Base-by-base conservation (phyloP, 1,140 invertebrate genomes). In the Drosophila murphyi region DNA sequence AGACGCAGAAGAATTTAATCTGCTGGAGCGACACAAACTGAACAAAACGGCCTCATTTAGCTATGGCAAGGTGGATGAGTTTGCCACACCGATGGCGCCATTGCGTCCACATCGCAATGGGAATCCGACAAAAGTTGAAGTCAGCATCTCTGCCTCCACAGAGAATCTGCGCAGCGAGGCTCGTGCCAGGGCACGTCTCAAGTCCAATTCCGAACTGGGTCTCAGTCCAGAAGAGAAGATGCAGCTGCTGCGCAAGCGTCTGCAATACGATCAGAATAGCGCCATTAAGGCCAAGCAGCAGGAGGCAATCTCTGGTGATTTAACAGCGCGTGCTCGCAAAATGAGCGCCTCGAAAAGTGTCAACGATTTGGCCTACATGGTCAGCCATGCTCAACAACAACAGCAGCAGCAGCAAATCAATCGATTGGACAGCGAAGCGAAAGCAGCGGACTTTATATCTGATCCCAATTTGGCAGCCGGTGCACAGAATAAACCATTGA, bases 171-270 rank as follows among this genome's bases (percentile, higher is more conserved):
- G 95, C 43, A 93, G 95, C 76, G 95, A 95, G 77, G 96, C 96
- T 0, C 92, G 96, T 51, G 95, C 95, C 34, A 93, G 96, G 39
- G 96, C 95, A 1, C 94, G 95, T 57, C 91, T 96, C 2, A 96
- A 96, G 80, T 96, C 95, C 45, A 96, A 97, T 82, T 94, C 95
- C 70, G 95, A 96, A 81, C 86, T 96, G 3, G 95, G 95, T 7
- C 92, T 97, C 0, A 96, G 95, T 90, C 95, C 96, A 1, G 95
- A 96, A 74, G 95, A 96, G 68, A 95, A 95, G 79, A 93, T 96
- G 57, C 93, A 93, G 62, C 85, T 94, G 45, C 71, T 95, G 35
- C 82, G 77, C 61, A 91, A 89, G 70, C 81, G 92, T 4, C 60
- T 91, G 29, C 86, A 92, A 39, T 78, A 83, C n/a, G 91, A 92